These are phyloP conservation scores for Saccostrea glomerata DNA, from an alignment of 1,140 invertebrate species.

Conservation along the genomic window DNA sequence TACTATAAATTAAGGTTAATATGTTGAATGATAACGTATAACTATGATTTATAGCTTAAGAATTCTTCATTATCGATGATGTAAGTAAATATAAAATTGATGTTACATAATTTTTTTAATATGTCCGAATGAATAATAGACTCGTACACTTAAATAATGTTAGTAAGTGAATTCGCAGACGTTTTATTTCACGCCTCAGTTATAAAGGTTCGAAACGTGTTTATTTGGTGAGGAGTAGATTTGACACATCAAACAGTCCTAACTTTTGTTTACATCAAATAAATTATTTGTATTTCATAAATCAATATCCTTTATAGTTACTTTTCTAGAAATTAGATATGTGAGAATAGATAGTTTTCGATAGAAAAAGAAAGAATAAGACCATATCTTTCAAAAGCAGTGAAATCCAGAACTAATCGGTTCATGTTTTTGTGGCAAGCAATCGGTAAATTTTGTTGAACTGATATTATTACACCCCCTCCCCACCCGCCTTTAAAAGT, in stretches of 20 bases:
- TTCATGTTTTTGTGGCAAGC: no score
- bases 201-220: background rate
- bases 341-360: background rate
- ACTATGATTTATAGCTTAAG: no score
- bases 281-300: background rate
- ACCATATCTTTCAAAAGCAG: no score
- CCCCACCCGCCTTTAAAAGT: no score
- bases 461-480: no score
- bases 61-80: no score
- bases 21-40: no score
- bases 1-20: no score
- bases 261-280: background rate
- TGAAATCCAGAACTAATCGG: no score
- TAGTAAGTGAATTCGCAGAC: background rate
- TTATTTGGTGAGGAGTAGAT: background rate
- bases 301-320: background rate
- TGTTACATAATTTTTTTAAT: background rate
- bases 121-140: background rate
- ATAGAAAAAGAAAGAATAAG: background rate
- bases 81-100: no score
- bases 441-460: no score
- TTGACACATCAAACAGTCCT: background rate
- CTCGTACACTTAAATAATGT: background rate
- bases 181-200: background rate
- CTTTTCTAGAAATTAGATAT: background rate